A percentile compares a stretch with the other conserved stretches of the same genome.
phyloP scores from a whole-genome alignment of 2,113 vertebrate species.

The Delphinapterus leucas region DNA sequence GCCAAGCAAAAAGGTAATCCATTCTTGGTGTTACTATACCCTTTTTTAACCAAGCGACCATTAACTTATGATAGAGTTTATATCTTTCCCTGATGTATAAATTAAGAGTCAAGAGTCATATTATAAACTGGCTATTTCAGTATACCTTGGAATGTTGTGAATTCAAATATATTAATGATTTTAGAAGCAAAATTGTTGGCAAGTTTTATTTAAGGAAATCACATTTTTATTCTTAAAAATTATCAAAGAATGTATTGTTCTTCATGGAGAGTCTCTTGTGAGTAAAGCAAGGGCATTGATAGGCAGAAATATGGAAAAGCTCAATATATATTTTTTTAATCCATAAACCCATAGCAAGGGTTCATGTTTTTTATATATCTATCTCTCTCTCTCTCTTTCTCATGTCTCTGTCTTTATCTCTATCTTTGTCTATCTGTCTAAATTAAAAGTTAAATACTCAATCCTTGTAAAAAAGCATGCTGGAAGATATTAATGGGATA shows the following conservation, averaged over 20 bases:
- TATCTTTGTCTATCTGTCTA: neutral
- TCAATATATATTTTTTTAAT: neutral
- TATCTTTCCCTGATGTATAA: neutral
- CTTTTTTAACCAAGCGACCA: neutral
- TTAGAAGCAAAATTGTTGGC: neutral
- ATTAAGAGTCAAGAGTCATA: neutral
- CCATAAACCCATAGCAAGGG: neutral
- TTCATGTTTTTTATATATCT: neutral
- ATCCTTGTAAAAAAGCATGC: neutral
- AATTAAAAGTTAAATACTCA: neutral
- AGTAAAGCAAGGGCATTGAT: neutral
- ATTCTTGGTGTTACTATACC: neutral
- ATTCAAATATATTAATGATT: neutral
- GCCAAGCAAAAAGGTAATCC: neutral
- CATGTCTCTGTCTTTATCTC: neutral
- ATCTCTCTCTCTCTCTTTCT: neutral
- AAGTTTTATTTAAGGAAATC: neutral
- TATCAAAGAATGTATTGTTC: neutral
- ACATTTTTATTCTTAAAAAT: neutral
- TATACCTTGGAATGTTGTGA: neutral
- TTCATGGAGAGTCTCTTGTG: neutral
- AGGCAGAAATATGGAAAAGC: neutral
- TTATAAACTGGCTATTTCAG: neutral
- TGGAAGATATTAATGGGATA: neutral
- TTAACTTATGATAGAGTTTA: neutral